These are phyloP conservation scores for Cantharis flavilabris DNA, from an alignment of 2,888 invertebrate species.

Conservation along the genomic window DNA sequence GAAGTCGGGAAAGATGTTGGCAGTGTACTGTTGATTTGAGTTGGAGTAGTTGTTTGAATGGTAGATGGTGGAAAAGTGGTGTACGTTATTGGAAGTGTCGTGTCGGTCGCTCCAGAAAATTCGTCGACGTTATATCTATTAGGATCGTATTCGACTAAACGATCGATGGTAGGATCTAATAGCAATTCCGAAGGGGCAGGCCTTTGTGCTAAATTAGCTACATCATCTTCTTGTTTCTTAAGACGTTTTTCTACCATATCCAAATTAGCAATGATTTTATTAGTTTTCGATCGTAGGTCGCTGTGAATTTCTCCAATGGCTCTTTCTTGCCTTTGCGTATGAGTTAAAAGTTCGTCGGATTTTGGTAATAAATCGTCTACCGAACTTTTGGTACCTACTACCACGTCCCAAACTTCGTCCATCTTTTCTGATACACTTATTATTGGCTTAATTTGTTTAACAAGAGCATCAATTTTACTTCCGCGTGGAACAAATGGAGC, in stretches of 20 bases:
- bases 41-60: slow-evolving; percentile 35
- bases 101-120: slow-evolving; percentile 39
- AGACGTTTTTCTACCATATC: slow-evolving; percentile 83
- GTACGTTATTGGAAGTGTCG: slow-evolving; percentile 45
- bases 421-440: slow-evolving; percentile 86
- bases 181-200: slow-evolving; percentile 76
- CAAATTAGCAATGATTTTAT: slow-evolving; percentile 84
- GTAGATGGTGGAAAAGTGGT: slow-evolving; percentile 55
- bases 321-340: slow-evolving; percentile 84
- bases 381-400: slow-evolving; percentile 85
- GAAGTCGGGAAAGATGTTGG: slow-evolving; percentile 33
- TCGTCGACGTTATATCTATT: slow-evolving; percentile 60
- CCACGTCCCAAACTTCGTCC: slow-evolving; percentile 91
- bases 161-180: slow-evolving; percentile 77
- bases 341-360: slow-evolving; percentile 82
- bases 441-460: slow-evolving; percentile 83
- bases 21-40: slow-evolving; percentile 37
- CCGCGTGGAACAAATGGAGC: slow-evolving; percentile 61
- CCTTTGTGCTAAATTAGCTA: slow-evolving; percentile 75
- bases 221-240: slow-evolving; percentile 85
- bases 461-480: slow-evolving; percentile 80
- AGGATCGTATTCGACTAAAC: slow-evolving; percentile 78
- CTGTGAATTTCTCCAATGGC: slow-evolving; percentile 86
- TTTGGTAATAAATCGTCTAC: slow-evolving; percentile 86
- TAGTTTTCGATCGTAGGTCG: slow-evolving; percentile 76